Base-by-base conservation (phyloP, 2,797 vertebrate species). In the Sebastes jordani region DNA sequence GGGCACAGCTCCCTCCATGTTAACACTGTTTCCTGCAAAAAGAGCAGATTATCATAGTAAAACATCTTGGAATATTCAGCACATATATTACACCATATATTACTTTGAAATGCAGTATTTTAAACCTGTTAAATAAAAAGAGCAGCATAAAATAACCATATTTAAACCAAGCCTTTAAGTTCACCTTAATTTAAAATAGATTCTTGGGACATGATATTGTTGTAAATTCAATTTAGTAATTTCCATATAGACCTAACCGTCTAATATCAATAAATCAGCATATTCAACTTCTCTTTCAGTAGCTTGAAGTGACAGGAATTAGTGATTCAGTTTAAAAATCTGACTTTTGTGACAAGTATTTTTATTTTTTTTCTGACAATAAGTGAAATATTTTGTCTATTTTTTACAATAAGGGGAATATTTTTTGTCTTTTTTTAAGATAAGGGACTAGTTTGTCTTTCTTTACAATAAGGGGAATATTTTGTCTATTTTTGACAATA, bases 1-100 rank as follows among this genome's bases (percentile, higher is more conserved):
- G 82, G 97, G 94, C 77, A 99, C 86, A 1, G 96, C 96, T 14
- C 97, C 97, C 93, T 98, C 97, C 93, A 97, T 95, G 30, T 95
- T 98, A 34, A 98, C 96, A 42, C 95, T 95, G 93, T 93, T 97
- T 82, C 97, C 98, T 99, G 95, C 66, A 88, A 79, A 13, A 62
- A 77, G 23, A 27, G 56, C 7, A 42, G n/a, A 60, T 11, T 5
- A 23, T 36, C 16, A n/a, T 2, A 23, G 42, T 46, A 25, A 65
- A 30, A 56, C 23, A 69, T 10, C 2, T 25, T 27, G 3, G 68
- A 42, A 29, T 36, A 64, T n/a, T 38, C 5, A 52, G 6, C n/a
- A 42, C 10, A 73, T 6, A 18, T 23, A 25, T 61, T 0, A 49
- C 32, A 29, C 3, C 1, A 42, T 10, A 1, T 34, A 14, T 54